Evolutionary conservation across 2,113 vertebrate species (phyloP).

Genomic region (Theropithecus gelada): DNA sequence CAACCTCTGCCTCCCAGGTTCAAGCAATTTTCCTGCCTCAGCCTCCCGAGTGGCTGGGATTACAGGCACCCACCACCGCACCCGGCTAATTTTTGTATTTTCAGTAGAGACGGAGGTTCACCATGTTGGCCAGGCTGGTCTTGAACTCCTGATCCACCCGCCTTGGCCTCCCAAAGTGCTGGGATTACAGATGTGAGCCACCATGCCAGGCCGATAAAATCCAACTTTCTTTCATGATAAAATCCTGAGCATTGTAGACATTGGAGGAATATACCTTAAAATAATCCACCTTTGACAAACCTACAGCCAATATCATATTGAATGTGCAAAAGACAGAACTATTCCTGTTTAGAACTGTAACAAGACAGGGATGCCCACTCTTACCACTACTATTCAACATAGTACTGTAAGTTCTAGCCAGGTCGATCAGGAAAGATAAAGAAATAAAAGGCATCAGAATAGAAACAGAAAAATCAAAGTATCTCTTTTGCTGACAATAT

Average conservation of each 20-base stretch:
- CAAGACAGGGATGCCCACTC: neutral
- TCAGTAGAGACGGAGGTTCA: no score
- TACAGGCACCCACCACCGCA: fast-evolving
- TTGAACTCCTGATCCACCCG: no score
- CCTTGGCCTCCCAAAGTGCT: no score
- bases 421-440: neutral
- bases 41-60: no score
- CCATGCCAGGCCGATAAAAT: neutral
- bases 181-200: no score
- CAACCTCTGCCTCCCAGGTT: no score
- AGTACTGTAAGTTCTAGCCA: neutral
- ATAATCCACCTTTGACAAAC: neutral
- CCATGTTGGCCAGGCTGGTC: no score
- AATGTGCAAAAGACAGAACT: neutral
- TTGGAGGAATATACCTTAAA: neutral
- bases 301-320: neutral
- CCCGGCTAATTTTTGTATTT: no score
- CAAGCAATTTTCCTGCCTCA: no score
- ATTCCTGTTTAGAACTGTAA: neutral
- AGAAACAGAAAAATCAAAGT: neutral
- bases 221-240: neutral
- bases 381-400: neutral
- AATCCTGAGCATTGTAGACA: neutral
- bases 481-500: neutral
- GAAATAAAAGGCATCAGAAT: neutral